Evolutionary conservation across 2,888 invertebrate species (phyloP).

Genomic region (Lasioglossum oenotherae): DNA sequence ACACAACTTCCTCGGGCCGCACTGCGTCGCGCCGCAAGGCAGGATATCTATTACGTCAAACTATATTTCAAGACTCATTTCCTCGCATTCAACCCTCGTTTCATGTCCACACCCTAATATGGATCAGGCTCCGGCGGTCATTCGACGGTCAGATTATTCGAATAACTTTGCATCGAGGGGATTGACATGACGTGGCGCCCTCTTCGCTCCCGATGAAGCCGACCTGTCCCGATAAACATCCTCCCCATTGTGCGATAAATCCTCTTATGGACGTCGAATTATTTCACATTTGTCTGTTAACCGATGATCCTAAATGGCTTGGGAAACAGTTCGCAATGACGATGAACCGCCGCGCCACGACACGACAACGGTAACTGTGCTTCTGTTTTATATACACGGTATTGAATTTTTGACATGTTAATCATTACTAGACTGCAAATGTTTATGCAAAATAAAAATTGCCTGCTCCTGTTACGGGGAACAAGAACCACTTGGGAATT

Average conservation of each 20-base stretch:
- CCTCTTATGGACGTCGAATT: slow-evolving; percentile 25
- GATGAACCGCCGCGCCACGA: not conserved
- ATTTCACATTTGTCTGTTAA: slow-evolving; percentile 4
- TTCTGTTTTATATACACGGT: too few species aligned
- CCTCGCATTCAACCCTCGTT: slow-evolving; percentile 65
- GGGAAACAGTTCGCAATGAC: not conserved
- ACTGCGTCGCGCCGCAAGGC: not conserved
- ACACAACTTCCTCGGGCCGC: slow-evolving; percentile 51
- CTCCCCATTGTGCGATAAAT: slow-evolving; percentile 4
- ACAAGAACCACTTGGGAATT: too few species aligned
- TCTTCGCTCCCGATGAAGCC: not conserved
- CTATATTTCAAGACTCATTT: slow-evolving; percentile 71
- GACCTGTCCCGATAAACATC: slow-evolving; percentile 27
- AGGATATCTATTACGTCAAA: slow-evolving; percentile 59
- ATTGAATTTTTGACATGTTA: too few species aligned
- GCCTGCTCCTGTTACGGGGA: too few species aligned
- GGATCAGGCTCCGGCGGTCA: slow-evolving; percentile 27
- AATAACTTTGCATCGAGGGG: slow-evolving; percentile 36
- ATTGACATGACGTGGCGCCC: slow-evolving; percentile 8
- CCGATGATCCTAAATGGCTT: not conserved
- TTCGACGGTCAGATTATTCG: slow-evolving; percentile 9
- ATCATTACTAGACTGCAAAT: too few species aligned
- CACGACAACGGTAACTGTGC: too few species aligned
- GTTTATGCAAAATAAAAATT: too few species aligned
- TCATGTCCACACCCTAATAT: slow-evolving; percentile 57